Evolutionary conservation across 2,797 vertebrate genomes (phyloP), one percentile per base, ranked within the genome.

Genomic region (Pteronotus mesoamericanus): DNA sequence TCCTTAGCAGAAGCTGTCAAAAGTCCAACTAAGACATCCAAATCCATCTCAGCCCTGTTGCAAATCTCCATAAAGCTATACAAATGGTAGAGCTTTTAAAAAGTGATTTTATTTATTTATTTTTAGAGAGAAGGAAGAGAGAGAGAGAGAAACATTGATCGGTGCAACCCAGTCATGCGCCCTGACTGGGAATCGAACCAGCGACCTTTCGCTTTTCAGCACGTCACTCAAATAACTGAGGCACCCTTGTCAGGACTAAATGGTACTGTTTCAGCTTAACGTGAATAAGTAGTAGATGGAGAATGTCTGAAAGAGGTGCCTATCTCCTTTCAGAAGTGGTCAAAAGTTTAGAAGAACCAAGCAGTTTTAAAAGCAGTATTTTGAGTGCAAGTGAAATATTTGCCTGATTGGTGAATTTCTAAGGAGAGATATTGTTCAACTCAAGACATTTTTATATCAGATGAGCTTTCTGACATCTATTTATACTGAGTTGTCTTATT

Each of bases 11-110:
- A 89, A 98, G 85, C 93, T 96, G 92, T 82, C 96, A 97, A 10
- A 96, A 95, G 83, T 97, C 86, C 94, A 97, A 96, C 86, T 80
- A 96, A 98, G 86, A 87, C 98, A 96, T 96, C 97, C 94, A 97
- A 97, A 96, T 91, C 68, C 64, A 96, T 93, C 95, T 95, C 93
- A 89, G 94, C 94, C n/a, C 96, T 74, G 48, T 96, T 97, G 91
- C 86, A 98, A 97, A 98, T 94, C 86, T 97, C 71, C 96, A 32
- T 51, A 96, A 82, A 72, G 34, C 69, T 96, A 44, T 61, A 89
- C 53, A 96, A 96, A 78, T 29, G 44, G 91, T 68, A 86, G 4
- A 66, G 59, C 26, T 32, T 32, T 59, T 32, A 14, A 29, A 61
- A 61, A 59, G 61, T 14, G 59, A 61, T 61, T 15, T 61, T 61